A percentile compares a stretch with the other conserved stretches of the same genome.
Conservation (phyloP, 2,113 vertebrate species). For the Machaerirhynchus nigripectus region DNA sequence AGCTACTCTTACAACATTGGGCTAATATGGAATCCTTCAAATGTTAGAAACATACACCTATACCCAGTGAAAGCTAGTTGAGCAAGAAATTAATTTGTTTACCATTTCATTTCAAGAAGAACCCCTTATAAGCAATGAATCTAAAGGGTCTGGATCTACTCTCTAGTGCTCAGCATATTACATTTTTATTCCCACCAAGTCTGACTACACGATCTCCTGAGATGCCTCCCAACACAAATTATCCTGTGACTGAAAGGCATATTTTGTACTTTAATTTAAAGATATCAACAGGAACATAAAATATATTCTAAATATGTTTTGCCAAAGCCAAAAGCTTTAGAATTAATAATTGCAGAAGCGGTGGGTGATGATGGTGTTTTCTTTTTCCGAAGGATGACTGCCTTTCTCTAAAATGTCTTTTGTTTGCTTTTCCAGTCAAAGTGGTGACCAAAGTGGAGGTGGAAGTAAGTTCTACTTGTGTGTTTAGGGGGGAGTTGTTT, state of each 20-base stretch:
- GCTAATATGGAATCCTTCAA: not conserved
- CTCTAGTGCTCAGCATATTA: not conserved
- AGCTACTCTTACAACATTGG: not conserved
- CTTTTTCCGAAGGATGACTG: not conserved
- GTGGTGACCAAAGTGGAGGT: constrained; percentile 42
- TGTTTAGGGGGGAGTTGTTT: not conserved
- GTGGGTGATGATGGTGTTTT: not conserved
- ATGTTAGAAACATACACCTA: not conserved
- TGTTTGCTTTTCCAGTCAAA: constrained; percentile 56
- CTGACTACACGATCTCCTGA: not conserved
- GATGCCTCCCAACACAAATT: not conserved
- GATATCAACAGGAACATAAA: not conserved
- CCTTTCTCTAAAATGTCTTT: constrained; percentile 7
- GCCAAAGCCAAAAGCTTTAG: not conserved
- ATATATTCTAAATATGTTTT: not conserved
- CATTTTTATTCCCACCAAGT: not conserved
- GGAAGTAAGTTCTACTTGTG: constrained; percentile 72
- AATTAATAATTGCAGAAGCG: not conserved
- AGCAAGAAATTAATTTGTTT: not conserved
- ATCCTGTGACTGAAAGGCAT: not conserved
- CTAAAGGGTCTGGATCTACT: not conserved
- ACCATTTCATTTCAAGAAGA: not conserved
- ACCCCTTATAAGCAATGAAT: not conserved
- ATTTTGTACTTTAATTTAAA: not conserved
- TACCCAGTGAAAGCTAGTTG: not conserved